These are phyloP conservation scores for Drosophila ogumai DNA, from an alignment of 1,140 invertebrate species.

Conservation along the genomic window DNA sequence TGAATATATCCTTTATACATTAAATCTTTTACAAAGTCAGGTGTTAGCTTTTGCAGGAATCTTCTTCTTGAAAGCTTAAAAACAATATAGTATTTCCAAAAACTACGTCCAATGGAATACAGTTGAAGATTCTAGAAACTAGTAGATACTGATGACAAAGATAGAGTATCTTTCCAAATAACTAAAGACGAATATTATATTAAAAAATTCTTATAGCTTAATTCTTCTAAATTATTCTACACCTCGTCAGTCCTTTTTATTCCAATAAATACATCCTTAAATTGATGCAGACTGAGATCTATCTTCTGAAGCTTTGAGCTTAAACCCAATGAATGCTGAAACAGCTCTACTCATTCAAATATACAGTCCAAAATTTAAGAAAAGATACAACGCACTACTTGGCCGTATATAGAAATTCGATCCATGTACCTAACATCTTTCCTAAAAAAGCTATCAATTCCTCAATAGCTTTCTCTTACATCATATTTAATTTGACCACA, in stretches of 20 bases:
- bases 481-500: background rate
- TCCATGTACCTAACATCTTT: background rate
- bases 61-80: background rate
- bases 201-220: background rate
- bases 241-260: background rate
- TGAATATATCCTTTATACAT: background rate
- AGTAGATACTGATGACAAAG: background rate
- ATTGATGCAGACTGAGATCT: background rate
- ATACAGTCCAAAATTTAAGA: background rate
- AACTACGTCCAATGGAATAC: background rate
- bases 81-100: background rate
- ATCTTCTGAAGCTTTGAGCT: background rate
- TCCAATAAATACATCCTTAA: background rate
- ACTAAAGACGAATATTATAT: background rate
- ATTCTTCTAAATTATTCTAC: background rate
- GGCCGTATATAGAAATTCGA: background rate
- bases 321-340: background rate
- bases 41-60: background rate
- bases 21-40: background rate
- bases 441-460: background rate
- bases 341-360: background rate
- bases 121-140: background rate
- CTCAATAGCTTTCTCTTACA: background rate
- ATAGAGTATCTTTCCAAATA: no score
- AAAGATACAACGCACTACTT: background rate